Evolutionary conservation across 1,140 invertebrate species (phyloP).

Genomic region (Anoplolepis gracilipes): DNA sequence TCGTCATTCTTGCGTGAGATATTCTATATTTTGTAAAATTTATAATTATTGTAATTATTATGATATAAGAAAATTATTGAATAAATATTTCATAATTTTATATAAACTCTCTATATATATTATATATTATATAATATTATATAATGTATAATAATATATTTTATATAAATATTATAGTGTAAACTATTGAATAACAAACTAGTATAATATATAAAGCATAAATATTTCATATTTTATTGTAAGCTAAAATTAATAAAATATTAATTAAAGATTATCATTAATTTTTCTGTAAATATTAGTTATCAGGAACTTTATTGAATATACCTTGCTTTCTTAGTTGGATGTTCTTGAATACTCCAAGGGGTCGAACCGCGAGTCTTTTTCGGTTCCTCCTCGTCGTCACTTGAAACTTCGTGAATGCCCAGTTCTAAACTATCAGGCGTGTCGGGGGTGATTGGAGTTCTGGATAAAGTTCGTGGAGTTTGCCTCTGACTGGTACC

Average conservation of each 20-base stretch:
- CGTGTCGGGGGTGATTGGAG: conserved; percentile 78
- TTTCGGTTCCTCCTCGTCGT: conserved; percentile 78
- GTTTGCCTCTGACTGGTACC: conserved; percentile 80
- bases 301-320: conserved; percentile 22
- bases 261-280: neutral
- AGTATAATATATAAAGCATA: no score
- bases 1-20: conserved; percentile 73
- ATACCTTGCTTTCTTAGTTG: conserved; percentile 76
- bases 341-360: conserved; percentile 77
- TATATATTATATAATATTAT: no score
- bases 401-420: conserved; percentile 78
- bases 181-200: no score
- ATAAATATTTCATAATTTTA: no score
- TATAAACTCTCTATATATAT: no score
- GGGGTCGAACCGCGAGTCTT: conserved; percentile 50
- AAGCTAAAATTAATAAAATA: neutral
- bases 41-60: conserved; percentile 8
- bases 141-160: no score
- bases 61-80: conserved; percentile 2
- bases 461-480: conserved; percentile 77
- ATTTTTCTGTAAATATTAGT: neutral
- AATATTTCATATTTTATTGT: conserved; percentile 24
- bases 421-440: conserved; percentile 77
- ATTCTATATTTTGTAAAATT: conserved; percentile 53
- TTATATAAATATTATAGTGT: no score